phyloP scores from a whole-genome alignment of 2,888 invertebrate species.

The Caenorhabditis sulstoni region DNA sequence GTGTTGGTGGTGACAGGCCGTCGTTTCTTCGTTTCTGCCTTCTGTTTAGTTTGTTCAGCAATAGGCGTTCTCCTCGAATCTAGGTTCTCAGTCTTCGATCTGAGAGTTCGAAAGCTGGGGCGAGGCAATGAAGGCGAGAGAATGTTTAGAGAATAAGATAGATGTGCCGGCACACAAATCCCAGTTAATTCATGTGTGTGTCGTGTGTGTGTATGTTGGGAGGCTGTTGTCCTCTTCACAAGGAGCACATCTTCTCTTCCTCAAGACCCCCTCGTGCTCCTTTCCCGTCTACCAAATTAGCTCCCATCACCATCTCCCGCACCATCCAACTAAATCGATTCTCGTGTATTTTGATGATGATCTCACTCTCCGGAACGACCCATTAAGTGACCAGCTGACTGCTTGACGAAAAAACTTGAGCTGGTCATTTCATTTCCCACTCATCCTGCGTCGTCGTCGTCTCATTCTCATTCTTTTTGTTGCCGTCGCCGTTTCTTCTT shows the following conservation, averaged over 20 bases:
- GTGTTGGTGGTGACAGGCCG: constrained; percentile 10
- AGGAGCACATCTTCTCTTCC: constrained; percentile 13
- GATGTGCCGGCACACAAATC: constrained; percentile 31
- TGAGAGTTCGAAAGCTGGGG: no score
- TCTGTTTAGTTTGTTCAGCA: not conserved
- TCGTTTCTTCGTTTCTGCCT: not conserved
- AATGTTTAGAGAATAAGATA: constrained; percentile 19
- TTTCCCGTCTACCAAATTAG: constrained; percentile 23
- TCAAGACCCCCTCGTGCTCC: not conserved
- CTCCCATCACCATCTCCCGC: constrained; percentile 7
- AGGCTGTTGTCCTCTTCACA: constrained; percentile 12
- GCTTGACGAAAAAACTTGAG: constrained; percentile 30
- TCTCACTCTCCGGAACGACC: not conserved
- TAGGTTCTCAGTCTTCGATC: constrained; percentile 1
- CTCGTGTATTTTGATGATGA: not conserved
- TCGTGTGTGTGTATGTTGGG: constrained; percentile 2
- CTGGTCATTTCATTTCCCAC: constrained; percentile 30
- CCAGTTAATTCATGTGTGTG: constrained; percentile 55
- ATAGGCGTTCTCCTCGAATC: not conserved
- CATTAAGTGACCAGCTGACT: constrained; percentile 26
- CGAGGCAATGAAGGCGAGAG: no score
- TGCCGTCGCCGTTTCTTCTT: constrained; percentile 17
- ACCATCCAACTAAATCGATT: no score
- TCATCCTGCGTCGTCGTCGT: constrained; percentile 7
- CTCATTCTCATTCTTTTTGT: constrained; percentile 9